Conservation (phyloP, 2,797 vertebrate species). For the Paguma larvata region DNA sequence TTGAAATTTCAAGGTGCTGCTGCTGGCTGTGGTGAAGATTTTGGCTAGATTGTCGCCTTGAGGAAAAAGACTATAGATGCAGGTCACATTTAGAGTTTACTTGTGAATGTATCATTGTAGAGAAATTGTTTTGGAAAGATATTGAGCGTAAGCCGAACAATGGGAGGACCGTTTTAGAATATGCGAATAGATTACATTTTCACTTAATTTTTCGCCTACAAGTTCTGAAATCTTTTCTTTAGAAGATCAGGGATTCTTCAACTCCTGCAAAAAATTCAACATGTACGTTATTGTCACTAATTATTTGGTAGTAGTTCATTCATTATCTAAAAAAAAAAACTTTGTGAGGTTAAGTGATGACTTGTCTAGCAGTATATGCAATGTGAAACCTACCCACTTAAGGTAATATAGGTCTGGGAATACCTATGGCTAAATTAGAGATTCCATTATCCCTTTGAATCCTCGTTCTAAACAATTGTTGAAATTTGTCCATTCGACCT, state of each 20-base stretch:
- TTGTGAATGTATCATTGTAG: neutral
- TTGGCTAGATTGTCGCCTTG: neutral
- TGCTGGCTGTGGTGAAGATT: neutral
- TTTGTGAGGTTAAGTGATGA: neutral
- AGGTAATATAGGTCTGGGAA: slow-evolving; percentile 4
- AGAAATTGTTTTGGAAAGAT: slow-evolving; percentile 56
- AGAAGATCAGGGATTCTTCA: neutral
- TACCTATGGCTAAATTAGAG: neutral
- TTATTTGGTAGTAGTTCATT: slow-evolving; percentile 39
- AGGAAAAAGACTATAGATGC: neutral
- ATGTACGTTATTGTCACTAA: neutral
- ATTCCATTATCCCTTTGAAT: slow-evolving; percentile 58
- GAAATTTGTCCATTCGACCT: slow-evolving; percentile 44
- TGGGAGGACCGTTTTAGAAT: slow-evolving; percentile 44
- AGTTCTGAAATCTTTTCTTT: slow-evolving; percentile 39
- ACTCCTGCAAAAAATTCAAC: neutral
- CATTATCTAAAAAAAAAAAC: slow-evolving; percentile 30
- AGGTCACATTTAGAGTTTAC: slow-evolving; percentile 21
- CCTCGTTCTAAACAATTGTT: slow-evolving; percentile 32
- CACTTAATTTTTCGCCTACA: neutral
- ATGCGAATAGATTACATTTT: slow-evolving; percentile 33
- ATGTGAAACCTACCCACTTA: neutral
- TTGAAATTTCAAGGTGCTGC: slow-evolving; percentile 36
- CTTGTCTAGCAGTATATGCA: neutral
- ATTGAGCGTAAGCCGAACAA: neutral